Evolutionary conservation across 2,888 invertebrate species (phyloP), one percentile per base, ranked within the genome.

Genomic region (Latrodectus elegans): DNA sequence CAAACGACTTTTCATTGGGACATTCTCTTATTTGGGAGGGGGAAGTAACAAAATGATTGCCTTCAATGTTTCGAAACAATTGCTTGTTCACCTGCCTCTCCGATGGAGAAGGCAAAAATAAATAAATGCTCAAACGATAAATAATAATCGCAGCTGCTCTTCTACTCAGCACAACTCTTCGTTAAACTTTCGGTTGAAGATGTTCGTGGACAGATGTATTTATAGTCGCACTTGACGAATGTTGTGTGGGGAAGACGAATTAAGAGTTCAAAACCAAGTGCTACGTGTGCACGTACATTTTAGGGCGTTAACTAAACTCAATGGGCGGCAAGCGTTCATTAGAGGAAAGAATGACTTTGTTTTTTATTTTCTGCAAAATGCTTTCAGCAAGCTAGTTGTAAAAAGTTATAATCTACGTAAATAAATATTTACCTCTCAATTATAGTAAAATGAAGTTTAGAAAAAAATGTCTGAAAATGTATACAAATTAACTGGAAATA

Each of bases 131-230:
- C 52, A 22, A 53, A 67, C 75, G 76, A 87, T 81, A 81, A 77
- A 81, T 87, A 87, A 81, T 87, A 81, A 86, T 79, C 67, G 74
- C 76, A 87, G 71, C 81, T 81, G 81, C 81, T 81, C 72, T 72
- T 53, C 73, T 60, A 60, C 70, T 55, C 80, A 71, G 71, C 76
- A 72, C 17, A 80, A 71, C 55, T 72, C 49, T 51, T 70, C 53
- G 14, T 14, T 38, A 26, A 22, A 11, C 15, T 10, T 51, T 51
- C 51, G 9, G 53, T 72, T 64, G 38, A 38, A 38, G 71, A 67
- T 52, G 72, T 53, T 11, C 17, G 74, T 26, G 74, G 74, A 83
- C 77, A 65, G 67, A 80, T 53, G 65, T 86, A 86, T 80, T 86
- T 86, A 80, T 86, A 86, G 85, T n/a, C 15, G 22, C 64, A n/a